Base-by-base conservation (phyloP, 1,140 invertebrate genomes). In the Nylanderia fulva region DNA sequence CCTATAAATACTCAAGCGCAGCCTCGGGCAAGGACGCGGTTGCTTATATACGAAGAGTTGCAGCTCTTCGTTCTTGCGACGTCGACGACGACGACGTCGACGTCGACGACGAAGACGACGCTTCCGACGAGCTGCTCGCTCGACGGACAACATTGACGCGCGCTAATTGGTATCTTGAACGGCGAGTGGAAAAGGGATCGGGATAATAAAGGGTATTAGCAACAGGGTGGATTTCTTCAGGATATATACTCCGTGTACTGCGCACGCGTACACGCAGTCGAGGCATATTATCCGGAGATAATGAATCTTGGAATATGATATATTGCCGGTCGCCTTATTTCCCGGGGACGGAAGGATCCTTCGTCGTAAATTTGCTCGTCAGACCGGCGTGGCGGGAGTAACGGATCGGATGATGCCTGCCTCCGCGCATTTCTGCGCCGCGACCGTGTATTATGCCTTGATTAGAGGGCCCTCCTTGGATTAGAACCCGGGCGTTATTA, bases 11-110 rank as follows among this genome's bases (percentile, higher is more conserved):
- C 85, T 74, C 85, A 64, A 45, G 74, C 66, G 79, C 21, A 88
- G 90, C 90, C 90, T 91, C 87, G 72, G 90, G 90, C 90, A 91
- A 91, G 90, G 90, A 91, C 90, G 90, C 87, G 79, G 82, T 90
- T 87, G 80, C 79, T 72, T 68, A 71, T 76, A 75, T 48, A 87
- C 85, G 29, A 33, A 33, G 75, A 85, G 84, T n/a, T n/a, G n/a
- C 63, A 89, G 90, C 89, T 85, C 69, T 72, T 42, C 18, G 0
- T 5, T 56, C 39, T 79, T 52, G 87, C 71, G 33, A n/a, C n/a
- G n/a, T n/a, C n/a, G n/a, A n/a, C n/a, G n/a, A n/a, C 84, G 77
- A 79, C 54, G 54, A 75, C 54, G 54, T 36, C 45, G 45, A 48
- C 45, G 42, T 54, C 85, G 71, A 74, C 48, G 42, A 45, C 42